Evolutionary conservation across 1,140 invertebrate genomes (phyloP).

Genomic region (Octopus bimaculoides): DNA sequence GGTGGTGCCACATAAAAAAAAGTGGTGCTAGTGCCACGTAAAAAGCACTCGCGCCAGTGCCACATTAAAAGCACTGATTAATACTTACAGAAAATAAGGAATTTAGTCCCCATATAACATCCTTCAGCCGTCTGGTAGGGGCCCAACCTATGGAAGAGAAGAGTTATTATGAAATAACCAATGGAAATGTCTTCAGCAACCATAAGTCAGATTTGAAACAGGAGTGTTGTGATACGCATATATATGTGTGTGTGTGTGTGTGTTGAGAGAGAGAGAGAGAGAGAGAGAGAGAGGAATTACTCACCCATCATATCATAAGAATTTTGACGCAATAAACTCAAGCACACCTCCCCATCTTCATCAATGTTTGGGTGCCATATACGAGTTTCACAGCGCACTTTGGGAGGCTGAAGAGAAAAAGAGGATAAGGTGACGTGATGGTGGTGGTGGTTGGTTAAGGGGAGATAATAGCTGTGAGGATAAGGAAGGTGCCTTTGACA

Average conservation of each 20-base stretch:
- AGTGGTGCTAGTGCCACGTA: too few relatives aligned
- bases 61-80: background rate
- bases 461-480: too few relatives aligned
- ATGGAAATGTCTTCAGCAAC: too few relatives aligned
- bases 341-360: slow-evolving; percentile 90
- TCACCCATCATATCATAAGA: slow-evolving; percentile 85
- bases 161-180: too few relatives aligned
- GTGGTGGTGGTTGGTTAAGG: too few relatives aligned
- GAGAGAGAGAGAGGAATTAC: slow-evolving; percentile 10
- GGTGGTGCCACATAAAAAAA: too few relatives aligned
- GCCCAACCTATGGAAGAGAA: slow-evolving; percentile 71
- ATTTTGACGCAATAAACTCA: slow-evolving; percentile 85
- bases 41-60: too few relatives aligned
- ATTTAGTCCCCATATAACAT: slow-evolving; percentile 94
- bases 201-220: too few relatives aligned
- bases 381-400: slow-evolving; percentile 85
- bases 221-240: background rate
- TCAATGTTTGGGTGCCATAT: slow-evolving; percentile 97
- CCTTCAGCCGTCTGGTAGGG: slow-evolving; percentile 85
- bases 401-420: slow-evolving; percentile 75
- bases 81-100: slow-evolving; percentile 83
- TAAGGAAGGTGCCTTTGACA: too few relatives aligned
- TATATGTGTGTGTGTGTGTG: background rate
- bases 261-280: background rate
- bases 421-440: background rate